These are phyloP conservation scores for Tachina lurida DNA, from an alignment of 2,888 invertebrate genomes.

Conservation along the genomic window DNA sequence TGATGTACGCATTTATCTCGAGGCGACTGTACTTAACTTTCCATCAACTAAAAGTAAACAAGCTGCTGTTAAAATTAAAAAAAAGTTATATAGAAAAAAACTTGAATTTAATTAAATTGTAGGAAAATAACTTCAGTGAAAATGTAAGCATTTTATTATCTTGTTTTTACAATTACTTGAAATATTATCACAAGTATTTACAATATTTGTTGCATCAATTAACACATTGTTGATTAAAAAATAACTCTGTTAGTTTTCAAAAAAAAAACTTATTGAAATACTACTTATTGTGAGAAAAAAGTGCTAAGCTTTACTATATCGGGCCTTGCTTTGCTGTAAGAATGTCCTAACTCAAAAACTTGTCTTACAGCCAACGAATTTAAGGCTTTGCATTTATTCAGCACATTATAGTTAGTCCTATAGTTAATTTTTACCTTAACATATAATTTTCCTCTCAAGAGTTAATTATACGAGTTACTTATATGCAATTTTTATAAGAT, in stretches of 20 bases:
- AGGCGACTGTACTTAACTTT: background rate
- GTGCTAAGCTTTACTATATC: background rate
- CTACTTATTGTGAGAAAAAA: background rate
- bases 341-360: no score
- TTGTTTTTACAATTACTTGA: background rate
- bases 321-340: no score
- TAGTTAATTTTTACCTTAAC: no score
- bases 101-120: background rate
- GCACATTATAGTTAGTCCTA: no score
- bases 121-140: background rate
- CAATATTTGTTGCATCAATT: background rate
- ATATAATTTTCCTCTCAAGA: no score
- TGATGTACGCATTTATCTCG: background rate
- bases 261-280: background rate
- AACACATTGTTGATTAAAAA: conserved; percentile 35
- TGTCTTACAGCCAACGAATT: no score
- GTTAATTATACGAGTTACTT: no score
- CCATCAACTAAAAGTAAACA: background rate
- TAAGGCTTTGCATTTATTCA: no score
- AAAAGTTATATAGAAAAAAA: background rate
- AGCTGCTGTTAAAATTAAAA: background rate
- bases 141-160: background rate
- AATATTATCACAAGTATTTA: conserved; percentile 9
- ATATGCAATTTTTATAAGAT: no score
- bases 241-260: background rate